Evolutionary conservation across 2,113 vertebrate species (phyloP), one percentile per base, ranked within the genome.

Genomic region (Nannospalax galili): DNA sequence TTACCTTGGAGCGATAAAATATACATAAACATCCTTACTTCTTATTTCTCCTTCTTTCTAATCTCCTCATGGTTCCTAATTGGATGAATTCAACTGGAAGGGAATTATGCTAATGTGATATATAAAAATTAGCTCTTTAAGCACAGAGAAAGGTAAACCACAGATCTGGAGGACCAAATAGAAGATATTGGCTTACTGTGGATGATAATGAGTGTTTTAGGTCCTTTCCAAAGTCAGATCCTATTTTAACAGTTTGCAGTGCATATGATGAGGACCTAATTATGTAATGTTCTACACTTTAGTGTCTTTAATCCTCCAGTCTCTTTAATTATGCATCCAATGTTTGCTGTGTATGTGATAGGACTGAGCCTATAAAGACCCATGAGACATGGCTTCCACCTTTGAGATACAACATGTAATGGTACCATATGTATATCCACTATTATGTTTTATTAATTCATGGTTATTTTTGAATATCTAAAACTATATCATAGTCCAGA

Each of bases 351-450:
- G 19, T 85, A 3, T 60, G 42, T 78, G 52, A 64, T 80, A 30
- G 35, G 19, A 78, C 30, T 77, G 45, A 28, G 1, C 35, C 42
- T 91, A 78, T 81, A 62, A 90, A 90, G 40, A 65, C 40, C 4
- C 3, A 24, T n/a, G 73, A 85, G 22, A 67, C 10, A 52, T 69
- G 56, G n/a, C 82, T 93, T 26, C n/a, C 0, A 15, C 45, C 48
- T 88, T 88, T 88, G 58, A 92, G 67, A 89, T 95, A 24, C 3
- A 80, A 15, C 80, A 70, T 30, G 5, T 92, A 56, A 28, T 70
- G 48, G 35, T 35, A 86, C 65, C 77, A 6, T 42, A 70, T 35
- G 56, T 35, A 78, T 62, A 87, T 37, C 10, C 30, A 65, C 8
- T n/a, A 65, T 67, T 80, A n/a, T 40, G 72, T 85, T 73, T 22